These are phyloP conservation scores for Hoplodrina ambigua DNA, from an alignment of 2,888 invertebrate species.

Conservation along the genomic window DNA sequence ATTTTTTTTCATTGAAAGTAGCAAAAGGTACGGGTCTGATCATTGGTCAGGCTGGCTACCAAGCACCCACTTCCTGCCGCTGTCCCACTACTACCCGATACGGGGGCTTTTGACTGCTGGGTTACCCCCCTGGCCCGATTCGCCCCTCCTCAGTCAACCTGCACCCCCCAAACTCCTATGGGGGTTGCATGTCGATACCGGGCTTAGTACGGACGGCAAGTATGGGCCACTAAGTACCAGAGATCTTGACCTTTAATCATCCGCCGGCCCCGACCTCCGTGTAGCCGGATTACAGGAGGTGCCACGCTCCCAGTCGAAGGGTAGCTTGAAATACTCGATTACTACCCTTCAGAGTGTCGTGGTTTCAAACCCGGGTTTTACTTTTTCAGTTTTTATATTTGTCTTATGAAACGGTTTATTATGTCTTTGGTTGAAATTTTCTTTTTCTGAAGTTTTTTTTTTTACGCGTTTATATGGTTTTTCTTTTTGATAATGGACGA, in stretches of 20 bases:
- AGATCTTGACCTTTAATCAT: conserved; percentile 13
- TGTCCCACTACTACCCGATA: conserved; percentile 99
- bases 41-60: conserved; percentile 17
- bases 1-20: too few species aligned
- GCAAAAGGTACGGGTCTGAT: conserved; percentile 37
- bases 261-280: conserved; percentile 35
- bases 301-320: conserved; percentile 37
- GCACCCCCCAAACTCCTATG: conserved; percentile 93
- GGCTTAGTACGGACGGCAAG: conserved; percentile 96
- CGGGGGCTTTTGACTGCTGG: conserved; percentile 99
- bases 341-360: neutral
- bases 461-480: neutral
- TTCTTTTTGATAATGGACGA: neutral
- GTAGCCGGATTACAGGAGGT: conserved; percentile 43
- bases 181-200: conserved; percentile 98
- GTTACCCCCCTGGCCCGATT: conserved; percentile 99
- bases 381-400: neutral
- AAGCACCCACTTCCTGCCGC: conserved; percentile 96
- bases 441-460: neutral
- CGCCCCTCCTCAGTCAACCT: conserved; percentile 98
- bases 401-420: fast-evolving
- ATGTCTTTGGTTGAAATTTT: neutral
- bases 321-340: conserved; percentile 3
- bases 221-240: conserved; percentile 12
- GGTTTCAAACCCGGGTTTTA: conserved; percentile 13